Evolutionary conservation across 2,113 vertebrate species (phyloP).

Genomic region (Hippocampus zosterae): DNA sequence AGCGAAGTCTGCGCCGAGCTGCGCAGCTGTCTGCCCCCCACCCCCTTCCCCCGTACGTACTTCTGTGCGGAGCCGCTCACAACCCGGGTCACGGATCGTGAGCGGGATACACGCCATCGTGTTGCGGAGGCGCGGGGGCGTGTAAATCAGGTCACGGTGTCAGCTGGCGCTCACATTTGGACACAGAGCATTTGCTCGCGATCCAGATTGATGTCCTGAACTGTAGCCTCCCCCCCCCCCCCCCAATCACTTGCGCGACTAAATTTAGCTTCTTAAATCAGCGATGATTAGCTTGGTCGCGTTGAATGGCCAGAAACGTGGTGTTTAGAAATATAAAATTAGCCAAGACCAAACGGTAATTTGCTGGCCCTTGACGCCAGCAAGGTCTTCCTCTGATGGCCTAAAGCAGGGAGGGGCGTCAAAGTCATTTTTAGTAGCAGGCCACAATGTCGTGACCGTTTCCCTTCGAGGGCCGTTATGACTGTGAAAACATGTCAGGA

Average conservation of each 20-base stretch:
- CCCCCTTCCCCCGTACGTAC: not conserved
- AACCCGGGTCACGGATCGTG: slow-evolving; percentile 18
- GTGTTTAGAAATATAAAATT: no score
- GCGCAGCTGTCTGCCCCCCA: slow-evolving; percentile 5
- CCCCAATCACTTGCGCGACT: not conserved
- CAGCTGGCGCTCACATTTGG: slow-evolving; percentile 22
- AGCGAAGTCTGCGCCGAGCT: slow-evolving; percentile 7
- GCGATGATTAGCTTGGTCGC: no score
- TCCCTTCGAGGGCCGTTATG: no score
- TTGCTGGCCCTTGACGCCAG: no score
- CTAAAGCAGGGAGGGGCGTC: no score
- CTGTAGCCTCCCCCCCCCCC: not conserved
- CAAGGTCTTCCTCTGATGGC: no score
- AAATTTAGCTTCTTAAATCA: not conserved
- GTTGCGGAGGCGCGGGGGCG: slow-evolving; percentile 4
- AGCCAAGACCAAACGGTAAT: no score
- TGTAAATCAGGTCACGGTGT: slow-evolving; percentile 28
- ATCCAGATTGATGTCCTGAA: not conserved
- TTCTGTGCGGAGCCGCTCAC: not conserved
- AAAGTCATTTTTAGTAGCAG: no score
- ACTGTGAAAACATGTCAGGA: no score
- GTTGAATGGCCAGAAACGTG: no score
- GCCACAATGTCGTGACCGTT: no score
- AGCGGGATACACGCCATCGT: slow-evolving; percentile 8
- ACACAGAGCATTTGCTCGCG: not conserved